phyloP scores from a whole-genome alignment of 1,140 invertebrate genomes.

The Euura saliciscinereae region DNA sequence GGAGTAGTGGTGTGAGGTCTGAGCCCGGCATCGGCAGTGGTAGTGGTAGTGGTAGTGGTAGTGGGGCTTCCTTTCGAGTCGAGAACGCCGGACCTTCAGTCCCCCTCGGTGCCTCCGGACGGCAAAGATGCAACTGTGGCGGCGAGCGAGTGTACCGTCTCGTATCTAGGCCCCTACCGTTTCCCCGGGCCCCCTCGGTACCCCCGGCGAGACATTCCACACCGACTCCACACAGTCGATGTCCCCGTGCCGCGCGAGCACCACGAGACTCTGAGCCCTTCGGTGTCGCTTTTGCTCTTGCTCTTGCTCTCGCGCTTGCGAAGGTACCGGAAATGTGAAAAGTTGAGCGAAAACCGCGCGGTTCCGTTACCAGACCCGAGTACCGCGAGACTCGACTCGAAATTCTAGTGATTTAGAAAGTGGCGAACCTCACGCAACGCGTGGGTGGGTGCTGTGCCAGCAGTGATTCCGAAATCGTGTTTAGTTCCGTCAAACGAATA shows the following conservation, averaged over 20 bases:
- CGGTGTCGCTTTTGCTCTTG: not conserved
- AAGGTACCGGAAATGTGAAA: constrained; percentile 1
- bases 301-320: not conserved
- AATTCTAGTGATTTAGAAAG: too few species aligned
- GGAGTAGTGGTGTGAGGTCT: not conserved
- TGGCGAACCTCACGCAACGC: not conserved
- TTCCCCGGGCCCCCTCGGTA: not conserved
- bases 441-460: not conserved
- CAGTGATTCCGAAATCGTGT: not conserved
- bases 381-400: too few species aligned
- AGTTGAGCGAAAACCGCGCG: not conserved
- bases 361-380: too few species aligned
- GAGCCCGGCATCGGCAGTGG: not conserved
- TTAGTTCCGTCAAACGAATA: not conserved
- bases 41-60: not conserved
- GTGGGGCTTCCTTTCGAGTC: constrained; percentile 2
- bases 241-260: not conserved
- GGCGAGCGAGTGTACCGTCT: not conserved
- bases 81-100: not conserved
- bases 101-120: constrained; percentile 5
- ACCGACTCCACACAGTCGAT: not conserved
- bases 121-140: constrained; percentile 4
- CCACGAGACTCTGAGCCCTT: not conserved
- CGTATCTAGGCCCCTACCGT: constrained; percentile 3
- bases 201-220: not conserved